Evolutionary conservation across 2,888 invertebrate genomes (phyloP).

Genomic region (Lissocephala sabroskyi): DNA sequence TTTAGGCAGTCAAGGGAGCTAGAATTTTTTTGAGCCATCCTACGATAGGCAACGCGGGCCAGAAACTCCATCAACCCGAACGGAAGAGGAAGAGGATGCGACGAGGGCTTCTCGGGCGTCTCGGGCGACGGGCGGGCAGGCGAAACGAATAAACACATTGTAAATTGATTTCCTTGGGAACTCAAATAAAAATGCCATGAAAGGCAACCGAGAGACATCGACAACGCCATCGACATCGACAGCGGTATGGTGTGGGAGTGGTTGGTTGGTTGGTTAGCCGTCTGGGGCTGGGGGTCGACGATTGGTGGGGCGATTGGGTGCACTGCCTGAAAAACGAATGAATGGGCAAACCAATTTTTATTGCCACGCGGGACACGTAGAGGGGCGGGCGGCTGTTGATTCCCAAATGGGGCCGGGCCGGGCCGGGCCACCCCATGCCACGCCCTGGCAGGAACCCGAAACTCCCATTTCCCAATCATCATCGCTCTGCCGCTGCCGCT

Average conservation of each 20-base stretch:
- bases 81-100: too few species aligned
- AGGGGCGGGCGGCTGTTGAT: conserved; percentile 7
- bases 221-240: too few species aligned
- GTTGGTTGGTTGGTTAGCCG: not conserved
- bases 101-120: too few species aligned
- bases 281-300: too few species aligned
- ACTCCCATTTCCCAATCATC: not conserved
- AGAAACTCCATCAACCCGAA: too few species aligned
- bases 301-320: too few species aligned
- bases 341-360: conserved; percentile 64
- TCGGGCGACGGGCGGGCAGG: conserved; percentile 16
- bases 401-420: not conserved
- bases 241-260: too few species aligned
- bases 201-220: conserved; percentile 57
- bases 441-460: not conserved
- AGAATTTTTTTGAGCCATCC: not conserved
- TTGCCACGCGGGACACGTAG: conserved; percentile 67
- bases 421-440: not conserved
- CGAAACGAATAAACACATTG: conserved; percentile 65
- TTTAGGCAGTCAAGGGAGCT: not conserved
- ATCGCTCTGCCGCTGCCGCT: conserved; percentile 27
- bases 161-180: conserved; percentile 66
- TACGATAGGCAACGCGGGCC: too few species aligned
- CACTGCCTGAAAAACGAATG: too few species aligned
- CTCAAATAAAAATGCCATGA: conserved; percentile 66